Base-by-base conservation (phyloP, 2,113 vertebrate genomes). In the Marmota flaviventris region DNA sequence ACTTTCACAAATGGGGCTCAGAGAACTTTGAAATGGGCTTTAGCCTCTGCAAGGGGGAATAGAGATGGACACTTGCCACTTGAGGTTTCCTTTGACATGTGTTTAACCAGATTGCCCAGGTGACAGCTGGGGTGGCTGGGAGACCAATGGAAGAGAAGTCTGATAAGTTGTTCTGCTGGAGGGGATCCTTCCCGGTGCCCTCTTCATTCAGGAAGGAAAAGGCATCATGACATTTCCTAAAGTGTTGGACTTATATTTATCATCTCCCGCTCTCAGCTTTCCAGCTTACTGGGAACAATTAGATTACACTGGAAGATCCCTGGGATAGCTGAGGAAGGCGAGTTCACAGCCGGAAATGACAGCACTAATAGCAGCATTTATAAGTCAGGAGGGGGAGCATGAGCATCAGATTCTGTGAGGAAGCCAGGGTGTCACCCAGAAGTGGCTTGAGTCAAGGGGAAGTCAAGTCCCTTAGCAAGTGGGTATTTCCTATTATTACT, bases 1-100 rank as follows among this genome's bases (percentile, higher is more conserved):
- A 17, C 32, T 83, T 24, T 4, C 37, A 6, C 37, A 42, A 1
- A 4, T 14, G 8, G 22, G 56, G 9, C 75, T 89, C 61, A 79
- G 79, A 48, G 24, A 39, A 8, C 45, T 87, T 48, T 16, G 4
- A 67, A 27, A 10, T 1, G 12, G 25, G 39, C 78, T 34, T 79
- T 10, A 34, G 39, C 51, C 37, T 76, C 0, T n/a, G 32, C 42
- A 20, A 7, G 0, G 2, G 4, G 58, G 11, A 42, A 12, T 5
- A 27, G 79, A 70, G 42, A 18, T 4, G 39, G n/a, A 32, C 8
- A 14, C 16, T 27, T 61, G 18, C 70, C 75, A 37, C 39, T 90
- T 29, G 67, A 72, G 10, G 2, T 37, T 63, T 77, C 39, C 25
- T 88, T 48, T 81, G 42, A 56, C 85, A 9, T 65, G 61, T 51